These are phyloP conservation scores for Gobius niger DNA, from an alignment of 2,113 vertebrate genomes.

Conservation along the genomic window DNA sequence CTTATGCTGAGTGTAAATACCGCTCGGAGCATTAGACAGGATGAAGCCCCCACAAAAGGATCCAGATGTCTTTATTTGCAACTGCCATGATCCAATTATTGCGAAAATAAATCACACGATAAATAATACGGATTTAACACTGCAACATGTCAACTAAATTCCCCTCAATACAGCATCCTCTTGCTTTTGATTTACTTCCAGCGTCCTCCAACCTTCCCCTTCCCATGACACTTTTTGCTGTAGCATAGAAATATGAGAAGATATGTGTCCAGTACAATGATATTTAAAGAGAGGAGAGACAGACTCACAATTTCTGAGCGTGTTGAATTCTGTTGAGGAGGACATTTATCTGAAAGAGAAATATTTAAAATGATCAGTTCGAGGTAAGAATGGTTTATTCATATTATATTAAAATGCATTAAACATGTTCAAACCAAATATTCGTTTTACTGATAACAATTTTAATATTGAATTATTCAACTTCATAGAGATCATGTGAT, in stretches of 20 bases:
- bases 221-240: slow-evolving; percentile 74
- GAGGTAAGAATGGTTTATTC: no score
- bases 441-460: no score
- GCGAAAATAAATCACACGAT: slow-evolving; percentile 16
- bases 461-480: no score
- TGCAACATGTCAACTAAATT: slow-evolving; percentile 10
- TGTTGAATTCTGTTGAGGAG: slow-evolving; percentile 80
- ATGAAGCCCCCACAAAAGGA: no score
- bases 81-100: neutral
- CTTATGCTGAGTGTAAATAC: no score
- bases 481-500: no score
- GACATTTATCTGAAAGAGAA: slow-evolving; percentile 71
- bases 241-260: slow-evolving; percentile 21
- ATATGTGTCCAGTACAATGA: slow-evolving; percentile 2
- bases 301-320: slow-evolving; percentile 82
- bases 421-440: no score
- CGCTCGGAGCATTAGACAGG: no score
- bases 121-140: neutral
- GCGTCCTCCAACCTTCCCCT: slow-evolving; percentile 73
- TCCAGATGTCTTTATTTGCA: slow-evolving; percentile 7
- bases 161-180: slow-evolving; percentile 2
- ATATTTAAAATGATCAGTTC: neutral
- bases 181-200: slow-evolving; percentile 64
- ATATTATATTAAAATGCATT: no score
- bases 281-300: neutral